These are phyloP conservation scores for Oncorhynchus nerka DNA, from an alignment of 2,113 vertebrate species.

Conservation along the genomic window DNA sequence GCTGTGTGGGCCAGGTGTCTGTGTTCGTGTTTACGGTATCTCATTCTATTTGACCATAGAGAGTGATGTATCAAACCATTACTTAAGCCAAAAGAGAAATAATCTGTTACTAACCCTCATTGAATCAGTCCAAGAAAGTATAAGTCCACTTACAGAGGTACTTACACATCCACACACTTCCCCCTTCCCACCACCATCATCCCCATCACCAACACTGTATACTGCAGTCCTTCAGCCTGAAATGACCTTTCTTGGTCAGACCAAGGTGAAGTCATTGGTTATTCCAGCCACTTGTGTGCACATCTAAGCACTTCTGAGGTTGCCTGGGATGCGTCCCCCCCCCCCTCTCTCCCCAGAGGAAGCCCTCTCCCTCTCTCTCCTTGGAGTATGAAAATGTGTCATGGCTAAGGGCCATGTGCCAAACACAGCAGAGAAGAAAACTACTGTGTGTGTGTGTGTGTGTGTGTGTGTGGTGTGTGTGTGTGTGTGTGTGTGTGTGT, in stretches of 20 bases:
- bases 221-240: slow-evolving; percentile 21
- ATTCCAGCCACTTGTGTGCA: slow-evolving; percentile 59
- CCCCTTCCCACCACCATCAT: background rate
- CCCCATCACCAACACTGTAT: background rate
- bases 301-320: slow-evolving; percentile 58
- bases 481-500: background rate
- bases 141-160: background rate
- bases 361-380: slow-evolving; percentile 12
- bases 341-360: slow-evolving; percentile 13
- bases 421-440: background rate
- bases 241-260: slow-evolving; percentile 56
- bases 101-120: background rate
- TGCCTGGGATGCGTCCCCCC: slow-evolving; percentile 54
- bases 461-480: background rate
- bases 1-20: slow-evolving; percentile 8
- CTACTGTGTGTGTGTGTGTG: background rate
- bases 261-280: slow-evolving; percentile 62
- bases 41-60: background rate
- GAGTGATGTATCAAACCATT: background rate
- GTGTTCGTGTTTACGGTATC: background rate
- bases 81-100: background rate
- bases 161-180: background rate
- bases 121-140: background rate
- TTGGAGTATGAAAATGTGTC: slow-evolving; percentile 49
- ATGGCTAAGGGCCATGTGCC: slow-evolving; percentile 8